Conservation (phyloP, 2,888 invertebrate species). For the Xylota segnis region DNA sequence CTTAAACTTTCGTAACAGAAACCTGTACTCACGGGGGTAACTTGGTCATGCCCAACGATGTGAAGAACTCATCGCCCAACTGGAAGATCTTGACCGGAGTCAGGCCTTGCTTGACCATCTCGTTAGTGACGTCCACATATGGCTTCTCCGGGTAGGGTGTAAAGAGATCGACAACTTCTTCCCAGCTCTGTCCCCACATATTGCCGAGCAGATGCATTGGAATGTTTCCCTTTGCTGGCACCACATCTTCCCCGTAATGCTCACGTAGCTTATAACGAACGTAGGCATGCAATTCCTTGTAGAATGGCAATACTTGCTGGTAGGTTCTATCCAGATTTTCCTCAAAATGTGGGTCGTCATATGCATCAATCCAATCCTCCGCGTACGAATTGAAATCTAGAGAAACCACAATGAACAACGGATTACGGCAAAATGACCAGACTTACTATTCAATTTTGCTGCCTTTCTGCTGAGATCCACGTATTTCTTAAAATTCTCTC, state of each 20-base stretch:
- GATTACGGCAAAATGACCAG: not conserved
- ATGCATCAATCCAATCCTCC: constrained; percentile 89
- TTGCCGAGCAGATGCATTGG: constrained; percentile 92
- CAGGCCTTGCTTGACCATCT: constrained; percentile 90
- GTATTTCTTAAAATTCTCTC: constrained; percentile 88
- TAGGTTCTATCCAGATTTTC: constrained; percentile 88
- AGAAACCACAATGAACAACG: constrained; percentile 5
- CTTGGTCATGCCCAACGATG: constrained; percentile 90
- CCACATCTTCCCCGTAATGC: constrained; percentile 89
- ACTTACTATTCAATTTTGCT: constrained; percentile 88
- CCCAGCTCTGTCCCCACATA: constrained; percentile 94
- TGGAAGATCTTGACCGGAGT: constrained; percentile 91
- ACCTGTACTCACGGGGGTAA: constrained; percentile 86
- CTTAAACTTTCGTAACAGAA: not conserved
- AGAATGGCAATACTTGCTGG: constrained; percentile 91
- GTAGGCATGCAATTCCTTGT: constrained; percentile 93
- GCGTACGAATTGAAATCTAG: constrained; percentile 89
- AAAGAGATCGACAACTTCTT: constrained; percentile 85
- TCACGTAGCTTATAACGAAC: constrained; percentile 89
- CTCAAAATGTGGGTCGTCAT: constrained; percentile 89
- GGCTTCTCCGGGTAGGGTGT: constrained; percentile 90
- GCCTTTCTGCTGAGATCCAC: constrained; percentile 89
- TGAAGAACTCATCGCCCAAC: constrained; percentile 93
- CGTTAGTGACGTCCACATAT: constrained; percentile 89
- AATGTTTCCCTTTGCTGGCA: constrained; percentile 88